A percentile compares a stretch with the other conserved stretches of the same genome.
Conservation (phyloP, 2,797 vertebrate species). For the Chaetodon trifasciatus region DNA sequence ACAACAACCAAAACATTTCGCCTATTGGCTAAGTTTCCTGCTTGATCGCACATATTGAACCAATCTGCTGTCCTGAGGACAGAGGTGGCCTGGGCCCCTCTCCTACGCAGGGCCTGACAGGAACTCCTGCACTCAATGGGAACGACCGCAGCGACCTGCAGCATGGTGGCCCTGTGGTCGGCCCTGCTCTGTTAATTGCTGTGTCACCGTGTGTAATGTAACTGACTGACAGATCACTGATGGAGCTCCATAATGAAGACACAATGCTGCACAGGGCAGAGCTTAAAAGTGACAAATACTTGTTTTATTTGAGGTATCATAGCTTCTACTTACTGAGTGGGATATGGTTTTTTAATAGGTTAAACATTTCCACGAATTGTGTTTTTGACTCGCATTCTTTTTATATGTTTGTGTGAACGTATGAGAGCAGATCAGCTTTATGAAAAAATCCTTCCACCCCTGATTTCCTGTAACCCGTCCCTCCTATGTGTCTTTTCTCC, state of each 20-base stretch:
- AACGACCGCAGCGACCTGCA: slow-evolving; percentile 4
- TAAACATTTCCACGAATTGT: neutral
- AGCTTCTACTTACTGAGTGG: neutral
- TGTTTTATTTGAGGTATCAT: neutral
- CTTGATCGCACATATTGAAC: neutral
- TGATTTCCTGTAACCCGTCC: neutral
- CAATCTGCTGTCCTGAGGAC: neutral
- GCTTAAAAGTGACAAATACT: neutral
- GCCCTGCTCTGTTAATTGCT: neutral
- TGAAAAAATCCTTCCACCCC: neutral
- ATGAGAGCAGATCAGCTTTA: neutral
- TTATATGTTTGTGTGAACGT: neutral
- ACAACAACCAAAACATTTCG: neutral
- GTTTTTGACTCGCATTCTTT: neutral
- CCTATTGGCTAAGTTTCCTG: no score
- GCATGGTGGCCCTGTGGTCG: slow-evolving; percentile 3
- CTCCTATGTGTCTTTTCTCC: neutral
- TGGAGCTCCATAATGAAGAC: neutral
- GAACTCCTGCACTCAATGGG: neutral
- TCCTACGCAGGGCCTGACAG: neutral
- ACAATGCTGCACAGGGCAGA: neutral
- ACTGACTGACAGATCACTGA: neutral
- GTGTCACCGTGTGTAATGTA: neutral
- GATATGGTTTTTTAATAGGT: neutral
- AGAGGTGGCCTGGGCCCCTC: neutral